Evolutionary conservation across 2,888 invertebrate species (phyloP).

Genomic region (Creontiades dilutus): DNA sequence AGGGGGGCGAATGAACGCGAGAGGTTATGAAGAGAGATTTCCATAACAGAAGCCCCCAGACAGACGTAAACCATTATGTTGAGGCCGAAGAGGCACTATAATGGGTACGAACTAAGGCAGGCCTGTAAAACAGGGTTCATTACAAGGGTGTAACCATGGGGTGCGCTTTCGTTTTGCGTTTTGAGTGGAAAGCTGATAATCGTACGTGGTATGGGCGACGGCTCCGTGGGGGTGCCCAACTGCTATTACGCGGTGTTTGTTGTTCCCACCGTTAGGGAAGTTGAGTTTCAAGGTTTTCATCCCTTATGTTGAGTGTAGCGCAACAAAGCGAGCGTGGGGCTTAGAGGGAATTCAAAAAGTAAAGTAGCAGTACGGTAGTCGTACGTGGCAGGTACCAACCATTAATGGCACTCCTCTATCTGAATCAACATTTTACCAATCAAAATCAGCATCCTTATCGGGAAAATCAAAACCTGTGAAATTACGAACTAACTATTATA

Average conservation of each 20-base stretch:
- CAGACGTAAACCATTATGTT: constrained; percentile 35
- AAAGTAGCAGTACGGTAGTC: no score
- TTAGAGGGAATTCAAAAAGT: no score
- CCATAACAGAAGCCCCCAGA: constrained; percentile 64
- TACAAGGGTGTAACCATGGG: constrained; percentile 62
- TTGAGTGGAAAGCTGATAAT: constrained; percentile 62
- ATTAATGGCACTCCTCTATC: no score
- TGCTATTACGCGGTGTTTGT: constrained; percentile 56
- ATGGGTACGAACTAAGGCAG: constrained; percentile 49
- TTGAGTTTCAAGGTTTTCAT: constrained; percentile 1
- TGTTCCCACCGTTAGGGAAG: background rate
- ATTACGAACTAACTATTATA: no score
- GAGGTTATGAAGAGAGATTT: constrained; percentile 48
- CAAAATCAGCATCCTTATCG: no score
- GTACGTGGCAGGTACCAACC: no score
- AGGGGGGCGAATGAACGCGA: constrained; percentile 36
- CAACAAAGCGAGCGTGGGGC: no score
- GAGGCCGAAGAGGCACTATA: constrained; percentile 43
- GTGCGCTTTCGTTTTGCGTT: background rate
- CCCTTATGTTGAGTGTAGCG: background rate
- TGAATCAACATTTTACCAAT: no score
- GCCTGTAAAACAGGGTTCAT: constrained; percentile 69
- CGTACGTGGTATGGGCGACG: constrained; percentile 21
- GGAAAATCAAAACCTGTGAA: no score
- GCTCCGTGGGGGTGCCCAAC: constrained; percentile 46